Evolutionary conservation across 30 jellyfish, hydroid and myxozoan species (phyloP), one percentile per base, ranked within the genome.

Genomic region (Aurelia sp.): DNA sequence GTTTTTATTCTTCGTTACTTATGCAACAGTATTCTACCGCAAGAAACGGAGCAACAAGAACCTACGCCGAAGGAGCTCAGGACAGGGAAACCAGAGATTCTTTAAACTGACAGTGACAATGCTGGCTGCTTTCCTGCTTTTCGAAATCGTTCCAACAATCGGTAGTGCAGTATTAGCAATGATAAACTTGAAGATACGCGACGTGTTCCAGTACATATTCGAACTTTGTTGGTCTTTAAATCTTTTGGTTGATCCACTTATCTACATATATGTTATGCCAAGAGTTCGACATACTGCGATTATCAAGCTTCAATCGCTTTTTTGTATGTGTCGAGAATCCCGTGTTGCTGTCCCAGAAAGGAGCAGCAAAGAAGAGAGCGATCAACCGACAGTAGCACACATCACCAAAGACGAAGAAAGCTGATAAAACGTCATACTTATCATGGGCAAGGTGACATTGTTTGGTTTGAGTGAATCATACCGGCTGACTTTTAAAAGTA

Each of bases 111-210:
- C 55, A 40, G 47, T 40, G 16, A 9, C 31, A 24, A 33, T 71
- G 21, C 31, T 71, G 0, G 63, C 20, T 15, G 55, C 67, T 0
- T 71, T 71, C 22, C 33, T 71, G 9, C 64, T 71, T 30, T 71
- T 31, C 64, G 82, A 71, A 41, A 40, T 11, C 7, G 19, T 71
- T 6, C 63, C 82, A 21, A 41, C 65, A 18, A 71, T 71, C 31
- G 22, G 24, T 21, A 33, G 82, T 30, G 3, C 69, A 6, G 47
- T 8, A 11, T 15, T 33, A 13, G 17, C 31, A 18, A 9, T 40
- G 21, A 60, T 5, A 4, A 15, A 41, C 9, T 1, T 22, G 55
- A 4, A 40, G 8, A 8, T 17, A 16, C 40, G 38, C 15, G 82
- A 71, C 47, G 31, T 41, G 17, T 18, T 16, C 63, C 64, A 71